Base-by-base conservation (phyloP, 1,140 invertebrate genomes). In the Spodoptera litura region DNA sequence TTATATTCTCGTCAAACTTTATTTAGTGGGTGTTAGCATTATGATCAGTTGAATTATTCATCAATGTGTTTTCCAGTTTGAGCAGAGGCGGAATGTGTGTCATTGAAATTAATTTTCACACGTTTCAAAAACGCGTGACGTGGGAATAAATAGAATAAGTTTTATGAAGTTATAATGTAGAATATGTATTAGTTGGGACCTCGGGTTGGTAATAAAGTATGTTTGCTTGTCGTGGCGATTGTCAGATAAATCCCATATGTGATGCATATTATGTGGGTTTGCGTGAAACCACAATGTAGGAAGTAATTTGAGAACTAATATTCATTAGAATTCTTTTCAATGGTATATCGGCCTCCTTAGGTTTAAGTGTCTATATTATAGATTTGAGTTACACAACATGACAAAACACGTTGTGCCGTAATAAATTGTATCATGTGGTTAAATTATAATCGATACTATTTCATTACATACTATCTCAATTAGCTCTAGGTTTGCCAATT, bases 201-300 rank as follows among this genome's bases (percentile, higher is more conserved):
- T 59, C 27, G 71, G 15, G 15, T 11, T 44, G 31, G 68, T 10
- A 56, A 73, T 73, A 59, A 72, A 58, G 56, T 56, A 51, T 35
- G 35, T 58, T 59, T 38, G 56, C 53, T 31, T 52, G n/a, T 44
- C 59, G 53, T 9, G 55, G 73, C 51, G 66, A 66, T 66, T 31
- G 44, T 49, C n/a, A 27, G 59, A 75, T 55, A 56, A 66, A 76
- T 66, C 62, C 51, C 52, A 56, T 61, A 66, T 64, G 62, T 9
- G 31, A 66, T 38, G 51, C 61, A 44, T 44, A 56, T 66, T 76
- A 52, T 66, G 51, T 66, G 51, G 59, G 61, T 66, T 66, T 71
- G 70, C 51, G 72, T 56, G 31, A 72, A 66, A 79, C 83, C 83
- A 70, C 83, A 83, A 75, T 71, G 70, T 68, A 79, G 78, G 78